These are phyloP conservation scores for Oreochromis spilurus DNA, from an alignment of 2,113 vertebrate species.

Conservation along the genomic window DNA sequence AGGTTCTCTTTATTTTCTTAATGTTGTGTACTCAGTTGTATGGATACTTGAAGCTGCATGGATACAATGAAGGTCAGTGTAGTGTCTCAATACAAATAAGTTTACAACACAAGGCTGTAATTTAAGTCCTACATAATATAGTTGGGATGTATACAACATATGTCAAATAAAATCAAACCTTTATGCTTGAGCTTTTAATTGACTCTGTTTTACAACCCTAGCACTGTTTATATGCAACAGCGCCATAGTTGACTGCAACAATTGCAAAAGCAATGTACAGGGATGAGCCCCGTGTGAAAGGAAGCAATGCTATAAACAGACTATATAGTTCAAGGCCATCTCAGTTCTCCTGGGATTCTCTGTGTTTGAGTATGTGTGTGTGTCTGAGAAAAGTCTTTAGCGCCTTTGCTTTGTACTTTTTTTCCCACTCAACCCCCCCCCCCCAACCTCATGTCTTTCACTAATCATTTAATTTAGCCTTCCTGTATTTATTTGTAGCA, in stretches of 20 bases:
- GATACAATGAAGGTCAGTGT: not conserved
- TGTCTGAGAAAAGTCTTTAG: not conserved
- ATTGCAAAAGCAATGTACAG: not conserved
- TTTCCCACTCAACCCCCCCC: not conserved
- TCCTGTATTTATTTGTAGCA: conserved; percentile 28
- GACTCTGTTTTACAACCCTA: not conserved
- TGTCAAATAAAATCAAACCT: not conserved
- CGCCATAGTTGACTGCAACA: conserved; percentile 12
- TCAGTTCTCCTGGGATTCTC: conserved; percentile 25
- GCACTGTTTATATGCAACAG: conserved; percentile 20
- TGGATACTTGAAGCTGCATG: not conserved
- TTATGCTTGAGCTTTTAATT: not conserved
- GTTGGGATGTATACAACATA: not conserved
- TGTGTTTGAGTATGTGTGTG: not conserved
- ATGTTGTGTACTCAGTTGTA: not conserved
- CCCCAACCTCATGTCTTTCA: not conserved
- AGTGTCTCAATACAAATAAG: not conserved
- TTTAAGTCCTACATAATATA: not conserved
- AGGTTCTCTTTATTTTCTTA: not conserved
- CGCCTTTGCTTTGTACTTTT: conserved; percentile 3
- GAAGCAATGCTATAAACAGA: conserved; percentile 36
- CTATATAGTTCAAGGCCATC: conserved; percentile 50
- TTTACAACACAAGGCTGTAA: not conserved
- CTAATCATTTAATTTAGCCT: conserved; percentile 23
- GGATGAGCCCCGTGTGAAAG: not conserved